Evolutionary conservation across 2,113 vertebrate species (phyloP), one percentile per base, ranked within the genome.

Genomic region (Pomatorhinus ruficollis): DNA sequence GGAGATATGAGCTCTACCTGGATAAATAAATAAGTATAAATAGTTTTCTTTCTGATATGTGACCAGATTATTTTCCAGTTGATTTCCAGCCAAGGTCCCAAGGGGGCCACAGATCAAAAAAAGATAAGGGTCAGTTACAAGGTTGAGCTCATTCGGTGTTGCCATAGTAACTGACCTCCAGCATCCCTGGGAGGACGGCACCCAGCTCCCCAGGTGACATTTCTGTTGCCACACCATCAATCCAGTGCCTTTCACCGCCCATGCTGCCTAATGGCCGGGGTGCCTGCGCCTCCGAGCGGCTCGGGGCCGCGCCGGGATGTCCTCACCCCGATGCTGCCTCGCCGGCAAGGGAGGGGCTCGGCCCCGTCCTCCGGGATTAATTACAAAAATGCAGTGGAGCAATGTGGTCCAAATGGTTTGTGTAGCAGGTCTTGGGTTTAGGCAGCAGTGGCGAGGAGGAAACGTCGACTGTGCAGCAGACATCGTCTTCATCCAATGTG

Each of bases 51-150:
- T 98, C 97, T 98, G 97, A 97, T 98, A 98, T 98, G 98, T 98
- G 98, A 98, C 98, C 90, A 53, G 98, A 98, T 98, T 98, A 98
- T 98, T 98, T 98, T 98, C 98, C 98, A 98, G 97, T 98, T 98
- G 98, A 98, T 98, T 98, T 98, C 98, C 97, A 98, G 97, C 97
- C 97, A 94, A 96, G 97, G 98, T 98, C 98, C 98, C 98, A 97
- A 98, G 98, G 97, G 98, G 97, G 96, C 98, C 97, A 98, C 97
- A 98, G 98, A 98, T 98, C 98, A 98, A 98, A 98, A 98, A 98
- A 98, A 99, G 99, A 98, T 98, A 98, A 98, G 98, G 99, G 99
- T 99, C 99, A 99, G 99, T 98, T 99, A 99, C 98, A 98, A 98
- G 98, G 98, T 98, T 98, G 98, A 98, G 98, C 98, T 98, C 98